These are phyloP conservation scores for Phengaris arion DNA, from an alignment of 2,888 invertebrate species.

Conservation along the genomic window DNA sequence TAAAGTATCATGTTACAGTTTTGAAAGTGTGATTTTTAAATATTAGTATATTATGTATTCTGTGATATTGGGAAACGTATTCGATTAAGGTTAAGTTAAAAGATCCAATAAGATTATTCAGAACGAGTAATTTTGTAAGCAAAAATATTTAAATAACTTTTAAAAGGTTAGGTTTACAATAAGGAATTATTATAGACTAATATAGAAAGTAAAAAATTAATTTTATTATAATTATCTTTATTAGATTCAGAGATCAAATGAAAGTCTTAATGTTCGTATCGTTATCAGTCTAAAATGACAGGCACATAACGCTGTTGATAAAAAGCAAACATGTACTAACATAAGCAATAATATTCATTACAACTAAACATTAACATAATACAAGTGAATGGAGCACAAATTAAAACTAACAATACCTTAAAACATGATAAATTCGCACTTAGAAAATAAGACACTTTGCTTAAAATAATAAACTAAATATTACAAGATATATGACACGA, in stretches of 20 bases:
- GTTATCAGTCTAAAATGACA: conserved; percentile 60
- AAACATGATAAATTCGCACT: conserved; percentile 33
- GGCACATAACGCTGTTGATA: conserved; percentile 10
- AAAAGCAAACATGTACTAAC: background rate
- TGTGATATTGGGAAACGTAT: background rate
- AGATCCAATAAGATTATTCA: too few species aligned
- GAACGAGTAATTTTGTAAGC: too few species aligned
- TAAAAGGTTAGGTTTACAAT: background rate
- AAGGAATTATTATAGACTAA: background rate
- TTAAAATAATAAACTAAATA: conserved; percentile 34
- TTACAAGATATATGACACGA: conserved; percentile 51
- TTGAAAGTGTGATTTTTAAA: background rate
- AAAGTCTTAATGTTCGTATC: conserved; percentile 73
- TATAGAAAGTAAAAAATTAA: conserved; percentile 31
- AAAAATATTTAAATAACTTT: too few species aligned
- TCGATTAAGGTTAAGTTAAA: background rate
- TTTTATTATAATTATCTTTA: conserved; percentile 52
- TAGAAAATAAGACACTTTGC: conserved; percentile 21
- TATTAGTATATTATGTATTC: too few species aligned
- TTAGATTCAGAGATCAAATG: conserved; percentile 75
- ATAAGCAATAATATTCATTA: conserved; percentile 27
- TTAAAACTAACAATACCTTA: conserved; percentile 34
- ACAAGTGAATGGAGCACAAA: conserved; percentile 30
- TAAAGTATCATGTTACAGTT: background rate
- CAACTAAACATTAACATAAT: conserved; percentile 26